Percentiles rank a stretch among this genome's conserved stretches.
Conservation (phyloP, 2,113 vertebrate species). For the Dolichallabes microphthalmus region DNA sequence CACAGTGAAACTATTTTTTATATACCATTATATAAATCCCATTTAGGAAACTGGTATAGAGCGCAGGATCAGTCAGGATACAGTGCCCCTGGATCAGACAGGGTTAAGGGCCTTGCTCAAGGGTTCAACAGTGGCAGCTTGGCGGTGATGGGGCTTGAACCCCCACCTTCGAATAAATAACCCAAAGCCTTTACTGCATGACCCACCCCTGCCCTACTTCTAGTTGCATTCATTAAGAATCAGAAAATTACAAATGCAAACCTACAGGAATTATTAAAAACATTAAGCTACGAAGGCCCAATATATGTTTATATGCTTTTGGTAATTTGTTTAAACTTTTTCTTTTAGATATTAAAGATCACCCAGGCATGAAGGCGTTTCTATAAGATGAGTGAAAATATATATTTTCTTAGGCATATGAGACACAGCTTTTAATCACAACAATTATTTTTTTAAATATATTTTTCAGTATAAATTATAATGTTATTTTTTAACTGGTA, state of each 20-base stretch:
- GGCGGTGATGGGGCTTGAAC: too few relatives aligned
- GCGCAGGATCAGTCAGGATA: too few relatives aligned
- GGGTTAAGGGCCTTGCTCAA: too few relatives aligned
- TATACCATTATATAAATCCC: too few relatives aligned
- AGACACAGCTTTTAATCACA: background rate
- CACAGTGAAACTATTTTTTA: too few relatives aligned
- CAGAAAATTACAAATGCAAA: background rate
- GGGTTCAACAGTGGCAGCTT: too few relatives aligned
- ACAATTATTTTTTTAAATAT: background rate
- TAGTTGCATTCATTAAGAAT: background rate
- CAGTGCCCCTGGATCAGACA: too few relatives aligned
- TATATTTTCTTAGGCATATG: background rate
- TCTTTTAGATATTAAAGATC: background rate
- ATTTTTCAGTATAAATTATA: background rate
- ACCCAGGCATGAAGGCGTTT: too few relatives aligned
- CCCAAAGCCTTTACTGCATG: too few relatives aligned
- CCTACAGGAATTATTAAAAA: background rate
- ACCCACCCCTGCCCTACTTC: background rate
- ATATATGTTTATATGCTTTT: background rate
- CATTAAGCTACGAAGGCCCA: background rate
- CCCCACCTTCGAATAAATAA: too few relatives aligned
- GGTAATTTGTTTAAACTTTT: background rate
- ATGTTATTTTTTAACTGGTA: background rate
- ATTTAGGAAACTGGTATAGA: too few relatives aligned
- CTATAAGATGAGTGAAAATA: background rate